Evolutionary conservation across 2,888 invertebrate species (phyloP), one percentile per base, ranked within the genome.

Genomic region (Lasioglossum malachurum): DNA sequence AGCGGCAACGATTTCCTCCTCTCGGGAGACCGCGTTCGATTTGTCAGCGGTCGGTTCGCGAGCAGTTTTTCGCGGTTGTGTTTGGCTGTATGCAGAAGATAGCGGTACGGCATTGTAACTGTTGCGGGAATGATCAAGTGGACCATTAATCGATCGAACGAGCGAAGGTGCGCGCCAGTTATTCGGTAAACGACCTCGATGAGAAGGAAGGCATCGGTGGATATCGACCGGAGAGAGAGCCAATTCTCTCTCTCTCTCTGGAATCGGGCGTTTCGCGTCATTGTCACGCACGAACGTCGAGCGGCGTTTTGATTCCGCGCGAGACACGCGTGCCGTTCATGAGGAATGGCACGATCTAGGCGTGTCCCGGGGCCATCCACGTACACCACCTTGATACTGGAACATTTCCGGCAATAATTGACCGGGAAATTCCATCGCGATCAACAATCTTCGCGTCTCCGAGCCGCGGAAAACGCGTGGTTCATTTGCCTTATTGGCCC

Each of bases 221-320:
- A 46, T n/a, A 67, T 35, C 19, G 72, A 69, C 35, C 76, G 64
- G 78, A 38, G 75, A 72, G 82, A 38, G 35, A 23, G 35, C 53
- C 19, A 3, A 67, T 67, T 60, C 31, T 64, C 64, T 64, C 16
- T 64, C 16, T 64, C 16, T 64, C 31, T 64, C 19, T 14, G 35
- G 72, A 78, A 44, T 82, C 53, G 57, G 35, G 14, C 81, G 38
- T 75, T 69, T 53, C 38, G 60, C 69, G 60, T 79, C 79, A 80
- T 78, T 82, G 88, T 84, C 86, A 88, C 88, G 89, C 88, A 88
- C 83, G 79, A 81, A 27, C 79, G 46, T 44, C 31, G 57, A 44
- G 53, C 75, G 23, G 57, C 31, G 75, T 35, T 64, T 78, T 73
- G 60, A 80, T 80, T 49, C 69, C n/a, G 23, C n/a, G 53, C 67